phyloP scores from a whole-genome alignment of 1,140 invertebrate genomes.

The Aphis gossypii region DNA sequence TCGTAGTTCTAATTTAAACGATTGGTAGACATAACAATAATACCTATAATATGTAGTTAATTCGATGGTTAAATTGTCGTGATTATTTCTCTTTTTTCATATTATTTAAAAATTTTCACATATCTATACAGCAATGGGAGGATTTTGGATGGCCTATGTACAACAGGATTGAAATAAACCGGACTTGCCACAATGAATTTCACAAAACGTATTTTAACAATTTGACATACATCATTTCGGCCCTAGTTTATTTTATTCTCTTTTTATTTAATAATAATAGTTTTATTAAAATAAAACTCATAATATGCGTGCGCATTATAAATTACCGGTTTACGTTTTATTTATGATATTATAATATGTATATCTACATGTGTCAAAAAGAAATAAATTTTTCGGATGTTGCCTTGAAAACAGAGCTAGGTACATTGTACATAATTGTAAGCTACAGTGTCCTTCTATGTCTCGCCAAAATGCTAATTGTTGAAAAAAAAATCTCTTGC shows the following conservation, averaged over 20 bases:
- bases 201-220: too few relatives aligned
- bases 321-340: not conserved
- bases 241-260: not conserved
- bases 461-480: not conserved
- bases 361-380: too few relatives aligned
- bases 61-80: not conserved
- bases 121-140: not conserved
- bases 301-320: not conserved
- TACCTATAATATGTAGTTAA: not conserved
- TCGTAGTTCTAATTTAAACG: not conserved
- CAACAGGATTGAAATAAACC: not conserved
- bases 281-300: not conserved
- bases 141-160: not conserved
- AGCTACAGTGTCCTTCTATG: not conserved
- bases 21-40: not conserved
- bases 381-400: not conserved
- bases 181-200: not conserved
- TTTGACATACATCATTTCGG: not conserved
- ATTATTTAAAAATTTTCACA: not conserved
- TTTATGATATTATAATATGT: too few relatives aligned
- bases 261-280: conserved; percentile 2
- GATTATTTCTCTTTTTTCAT: too few relatives aligned
- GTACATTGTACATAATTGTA: not conserved
- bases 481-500: not conserved
- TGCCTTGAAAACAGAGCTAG: not conserved